Conservation (phyloP, 2,888 invertebrate species). For the Drosophila birchii region DNA sequence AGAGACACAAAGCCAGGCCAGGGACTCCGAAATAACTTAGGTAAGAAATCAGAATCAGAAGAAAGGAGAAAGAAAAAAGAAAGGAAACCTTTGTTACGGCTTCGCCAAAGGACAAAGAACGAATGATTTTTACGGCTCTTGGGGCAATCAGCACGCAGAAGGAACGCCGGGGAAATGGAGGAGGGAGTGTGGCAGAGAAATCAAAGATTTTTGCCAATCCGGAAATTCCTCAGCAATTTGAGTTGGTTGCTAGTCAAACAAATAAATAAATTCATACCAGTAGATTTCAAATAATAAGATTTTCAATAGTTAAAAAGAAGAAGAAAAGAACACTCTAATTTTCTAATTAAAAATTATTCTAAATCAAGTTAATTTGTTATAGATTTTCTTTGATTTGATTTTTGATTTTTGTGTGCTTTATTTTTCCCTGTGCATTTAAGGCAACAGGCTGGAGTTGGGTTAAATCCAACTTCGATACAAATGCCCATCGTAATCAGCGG, state of each 20-base stretch:
- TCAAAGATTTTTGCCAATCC: slow-evolving; percentile 41
- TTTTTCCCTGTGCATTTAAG: neutral
- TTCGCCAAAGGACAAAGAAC: slow-evolving; percentile 21
- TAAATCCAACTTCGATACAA: slow-evolving; percentile 35
- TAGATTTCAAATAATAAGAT: neutral
- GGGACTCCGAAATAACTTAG: slow-evolving; percentile 64
- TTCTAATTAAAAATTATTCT: no score
- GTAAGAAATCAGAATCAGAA: slow-evolving; percentile 44
- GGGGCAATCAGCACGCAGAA: slow-evolving; percentile 34
- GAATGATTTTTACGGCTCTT: slow-evolving; percentile 41
- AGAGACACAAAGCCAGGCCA: slow-evolving; percentile 29
- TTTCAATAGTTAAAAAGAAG: neutral
- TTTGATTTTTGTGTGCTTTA: no score
- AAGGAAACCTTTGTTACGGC: slow-evolving; percentile 15
- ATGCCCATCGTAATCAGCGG: slow-evolving; percentile 13
- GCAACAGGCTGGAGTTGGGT: slow-evolving; percentile 27
- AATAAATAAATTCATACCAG: neutral
- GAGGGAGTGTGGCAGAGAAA: neutral
- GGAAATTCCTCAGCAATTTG: slow-evolving; percentile 40
- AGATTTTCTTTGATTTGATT: no score
- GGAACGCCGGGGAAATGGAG: neutral
- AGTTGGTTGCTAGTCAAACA: neutral
- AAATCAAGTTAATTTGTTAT: no score
- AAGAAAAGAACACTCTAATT: no score
- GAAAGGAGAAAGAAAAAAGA: neutral